Evolutionary conservation across 1,140 invertebrate species (phyloP).

Genomic region (Wiebesia pumilae): DNA sequence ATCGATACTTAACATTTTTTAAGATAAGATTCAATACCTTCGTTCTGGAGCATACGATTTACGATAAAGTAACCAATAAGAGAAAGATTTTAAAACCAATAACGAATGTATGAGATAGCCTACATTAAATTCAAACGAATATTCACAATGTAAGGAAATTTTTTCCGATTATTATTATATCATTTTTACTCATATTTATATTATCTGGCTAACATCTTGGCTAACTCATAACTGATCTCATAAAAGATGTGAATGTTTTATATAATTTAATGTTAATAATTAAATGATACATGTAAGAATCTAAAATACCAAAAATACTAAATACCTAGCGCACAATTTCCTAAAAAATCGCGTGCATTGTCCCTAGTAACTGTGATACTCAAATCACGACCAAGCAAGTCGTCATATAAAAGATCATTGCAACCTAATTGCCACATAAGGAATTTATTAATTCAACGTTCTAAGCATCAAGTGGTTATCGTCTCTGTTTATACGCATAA

Average conservation of each 20-base stretch:
- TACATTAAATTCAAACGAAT: not conserved
- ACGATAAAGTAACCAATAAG: not conserved
- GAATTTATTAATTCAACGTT: conserved; percentile 1
- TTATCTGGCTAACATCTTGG: too few species aligned
- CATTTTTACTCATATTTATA: too few species aligned
- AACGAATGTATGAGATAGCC: not conserved
- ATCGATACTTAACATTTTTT: not conserved
- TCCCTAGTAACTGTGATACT: too few species aligned
- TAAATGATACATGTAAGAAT: too few species aligned
- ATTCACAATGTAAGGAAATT: not conserved
- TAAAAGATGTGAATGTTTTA: too few species aligned
- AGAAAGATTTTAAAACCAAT: not conserved
- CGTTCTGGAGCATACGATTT: not conserved
- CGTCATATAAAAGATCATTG: not conserved
- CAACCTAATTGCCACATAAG: not conserved
- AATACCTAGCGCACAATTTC: too few species aligned
- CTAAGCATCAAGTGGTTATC: conserved; percentile 33
- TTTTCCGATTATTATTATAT: not conserved
- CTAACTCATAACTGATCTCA: too few species aligned
- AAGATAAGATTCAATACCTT: not conserved
- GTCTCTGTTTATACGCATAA: conserved; percentile 32
- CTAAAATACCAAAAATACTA: too few species aligned
- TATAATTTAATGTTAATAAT: too few species aligned
- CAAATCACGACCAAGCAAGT: not conserved
- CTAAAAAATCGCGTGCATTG: too few species aligned